Evolutionary conservation across 2,888 invertebrate genomes (phyloP), one percentile per base, ranked within the genome.

Genomic region (Trypoxylon attenuatum): DNA sequence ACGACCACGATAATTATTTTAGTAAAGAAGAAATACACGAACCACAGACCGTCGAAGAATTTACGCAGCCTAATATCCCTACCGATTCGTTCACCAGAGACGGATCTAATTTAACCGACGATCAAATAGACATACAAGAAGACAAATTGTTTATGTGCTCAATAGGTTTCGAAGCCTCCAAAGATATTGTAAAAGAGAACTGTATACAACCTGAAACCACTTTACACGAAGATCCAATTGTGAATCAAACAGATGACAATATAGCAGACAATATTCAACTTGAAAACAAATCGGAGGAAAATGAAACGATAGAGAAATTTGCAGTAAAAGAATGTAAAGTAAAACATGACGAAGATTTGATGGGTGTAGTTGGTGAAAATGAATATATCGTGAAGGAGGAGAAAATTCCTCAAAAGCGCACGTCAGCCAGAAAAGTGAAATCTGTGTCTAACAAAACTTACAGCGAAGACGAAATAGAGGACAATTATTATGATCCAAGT

Each of bases 1-100:
- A 33, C 10, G 71, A 63, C 23, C 71, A 80, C 47, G 79, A 80
- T 5, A 65, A 73, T 10, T 87, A 85, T 59, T 85, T 82, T 70
- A 77, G 82, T 1, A 87, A 86, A 70, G 73, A 84, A 61, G 85
- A 84, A 62, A 65, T 82, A 61, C 79, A 78, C 27, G 52, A 73
- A 49, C 66, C 63, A 8, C 59, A 76, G 3, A 80, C 68, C 64
- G 22, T 70, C 5, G 68, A 71, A 49, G 71, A 72, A 10, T 72
- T 60, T n/a, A 45, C 53, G n/a, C 78, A 70, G 22, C 43, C 74
- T 22, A 77, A 69, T n/a, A 10, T 33, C 13, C 13, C 4, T 13
- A 13, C 13, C 13, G 5, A 33, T 13, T 13, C n/a, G 10, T 80
- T 81, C n/a, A 65, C 79, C 0, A 66, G 76, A 41, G 73, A 71